Conservation (phyloP, 2,113 vertebrate genomes). For the Terrapene triunguis region DNA sequence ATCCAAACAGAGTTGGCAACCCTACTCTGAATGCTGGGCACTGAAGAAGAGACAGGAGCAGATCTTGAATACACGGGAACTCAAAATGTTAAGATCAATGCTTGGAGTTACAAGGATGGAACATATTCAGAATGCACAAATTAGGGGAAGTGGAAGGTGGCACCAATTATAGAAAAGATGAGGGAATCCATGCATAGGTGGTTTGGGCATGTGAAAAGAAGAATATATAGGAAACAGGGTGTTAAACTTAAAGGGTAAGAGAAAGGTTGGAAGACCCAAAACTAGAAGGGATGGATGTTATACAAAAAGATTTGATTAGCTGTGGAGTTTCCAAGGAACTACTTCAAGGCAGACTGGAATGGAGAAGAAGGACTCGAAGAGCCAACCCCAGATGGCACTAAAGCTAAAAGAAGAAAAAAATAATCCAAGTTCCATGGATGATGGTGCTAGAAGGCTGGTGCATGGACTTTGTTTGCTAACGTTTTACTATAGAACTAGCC, state of each 20-base stretch:
- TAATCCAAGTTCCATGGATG: neutral
- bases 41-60: neutral
- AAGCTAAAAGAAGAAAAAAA: neutral
- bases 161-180: neutral
- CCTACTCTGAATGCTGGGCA: too few relatives aligned
- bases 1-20: too few relatives aligned
- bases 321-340: neutral
- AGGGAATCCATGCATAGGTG: neutral
- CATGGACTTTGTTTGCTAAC: slow-evolving; percentile 37
- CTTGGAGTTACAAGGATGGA: neutral
- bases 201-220: neutral
- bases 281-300: neutral
- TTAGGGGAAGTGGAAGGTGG: neutral
- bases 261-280: neutral
- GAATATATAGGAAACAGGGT: neutral
- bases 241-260: neutral
- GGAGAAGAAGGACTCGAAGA: neutral
- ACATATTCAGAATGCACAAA: neutral
- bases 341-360: neutral
- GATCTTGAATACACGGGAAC: neutral
- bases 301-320: neutral
- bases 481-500: slow-evolving; percentile 15
- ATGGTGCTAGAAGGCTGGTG: neutral
- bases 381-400: neutral
- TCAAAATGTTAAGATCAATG: neutral